Evolutionary conservation across 2,797 vertebrate species (phyloP).

Genomic region (Gymnocypris eckloni): DNA sequence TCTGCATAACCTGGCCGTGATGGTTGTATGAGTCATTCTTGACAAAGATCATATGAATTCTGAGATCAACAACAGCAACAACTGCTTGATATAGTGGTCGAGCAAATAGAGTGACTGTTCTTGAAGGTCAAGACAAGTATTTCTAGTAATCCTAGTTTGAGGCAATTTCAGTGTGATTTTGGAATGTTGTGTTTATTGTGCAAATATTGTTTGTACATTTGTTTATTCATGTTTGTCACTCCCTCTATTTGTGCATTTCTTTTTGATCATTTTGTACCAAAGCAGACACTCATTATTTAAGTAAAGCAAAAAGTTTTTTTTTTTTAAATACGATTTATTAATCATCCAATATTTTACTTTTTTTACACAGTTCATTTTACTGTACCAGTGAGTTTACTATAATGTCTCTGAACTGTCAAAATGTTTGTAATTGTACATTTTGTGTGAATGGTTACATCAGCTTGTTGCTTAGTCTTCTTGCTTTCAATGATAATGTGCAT

Average conservation of each 20-base stretch:
- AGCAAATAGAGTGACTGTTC: not conserved
- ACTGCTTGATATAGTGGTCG: slow-evolving; percentile 61
- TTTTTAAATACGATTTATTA: slow-evolving; percentile 81
- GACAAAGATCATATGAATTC: not conserved
- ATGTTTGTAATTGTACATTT: slow-evolving; percentile 63
- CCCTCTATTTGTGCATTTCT: not conserved
- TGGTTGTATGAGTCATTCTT: not conserved
- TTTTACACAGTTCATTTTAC: slow-evolving; percentile 60
- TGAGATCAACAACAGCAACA: not conserved
- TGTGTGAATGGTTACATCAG: slow-evolving; percentile 48
- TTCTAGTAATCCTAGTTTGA: not conserved
- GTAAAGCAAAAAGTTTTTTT: slow-evolving; percentile 43
- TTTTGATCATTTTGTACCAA: not conserved
- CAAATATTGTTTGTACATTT: not conserved
- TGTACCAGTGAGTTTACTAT: slow-evolving; percentile 49
- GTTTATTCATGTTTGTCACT: slow-evolving; percentile 11
- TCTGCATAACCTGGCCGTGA: not conserved
- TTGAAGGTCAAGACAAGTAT: not conserved
- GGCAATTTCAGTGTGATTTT: not conserved
- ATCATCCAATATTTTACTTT: slow-evolving; percentile 65
- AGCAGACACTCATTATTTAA: not conserved
- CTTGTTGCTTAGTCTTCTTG: slow-evolving; percentile 60
- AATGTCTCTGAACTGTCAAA: slow-evolving; percentile 59
- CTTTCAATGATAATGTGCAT: slow-evolving; percentile 68
- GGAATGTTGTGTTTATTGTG: not conserved